These are phyloP conservation scores for Alectura lathami DNA, from an alignment of 2,113 vertebrate genomes.

Conservation along the genomic window DNA sequence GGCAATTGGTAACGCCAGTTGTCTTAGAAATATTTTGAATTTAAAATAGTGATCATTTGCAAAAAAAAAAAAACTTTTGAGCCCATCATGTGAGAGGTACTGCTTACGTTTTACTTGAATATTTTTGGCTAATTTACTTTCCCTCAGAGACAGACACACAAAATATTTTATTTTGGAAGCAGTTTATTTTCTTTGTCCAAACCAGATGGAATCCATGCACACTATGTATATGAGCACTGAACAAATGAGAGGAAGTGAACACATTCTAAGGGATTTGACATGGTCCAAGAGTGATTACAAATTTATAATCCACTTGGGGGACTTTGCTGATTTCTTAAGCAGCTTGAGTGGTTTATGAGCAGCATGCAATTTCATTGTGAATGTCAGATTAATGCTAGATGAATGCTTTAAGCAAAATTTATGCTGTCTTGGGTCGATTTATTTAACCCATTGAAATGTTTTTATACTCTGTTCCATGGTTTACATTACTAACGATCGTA, in stretches of 20 bases:
- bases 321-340: slow-evolving; percentile 59
- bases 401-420: slow-evolving; percentile 51
- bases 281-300: slow-evolving; percentile 62
- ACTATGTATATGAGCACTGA: background rate
- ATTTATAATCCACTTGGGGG: slow-evolving; percentile 65
- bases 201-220: background rate
- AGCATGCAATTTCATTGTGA: slow-evolving; percentile 62
- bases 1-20: background rate
- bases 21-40: background rate
- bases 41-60: background rate
- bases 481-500: slow-evolving; percentile 38
- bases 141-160: background rate
- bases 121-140: background rate
- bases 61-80: background rate
- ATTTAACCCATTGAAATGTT: slow-evolving; percentile 52
- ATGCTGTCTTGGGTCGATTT: slow-evolving; percentile 48
- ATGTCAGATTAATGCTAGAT: slow-evolving; percentile 54
- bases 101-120: background rate
- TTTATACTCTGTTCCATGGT: slow-evolving; percentile 24
- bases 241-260: slow-evolving; percentile 28
- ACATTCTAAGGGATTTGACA: slow-evolving; percentile 59
- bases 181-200: slow-evolving; percentile 3
- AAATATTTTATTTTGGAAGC: background rate
- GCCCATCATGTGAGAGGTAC: background rate
- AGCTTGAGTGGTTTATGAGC: slow-evolving; percentile 63